Conservation (phyloP, 2,888 invertebrate species). For the Eurois occulta region DNA sequence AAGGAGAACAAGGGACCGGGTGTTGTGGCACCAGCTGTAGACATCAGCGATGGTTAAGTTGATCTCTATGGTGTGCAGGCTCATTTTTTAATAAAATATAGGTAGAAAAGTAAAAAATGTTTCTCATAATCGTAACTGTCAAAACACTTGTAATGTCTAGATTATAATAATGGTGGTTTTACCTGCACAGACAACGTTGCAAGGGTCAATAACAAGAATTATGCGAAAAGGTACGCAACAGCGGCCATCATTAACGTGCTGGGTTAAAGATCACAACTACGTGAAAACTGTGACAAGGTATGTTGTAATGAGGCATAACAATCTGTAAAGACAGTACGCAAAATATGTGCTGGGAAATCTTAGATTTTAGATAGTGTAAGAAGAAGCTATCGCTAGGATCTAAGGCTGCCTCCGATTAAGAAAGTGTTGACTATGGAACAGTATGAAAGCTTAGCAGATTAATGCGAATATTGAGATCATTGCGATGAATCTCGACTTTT, state of each 20-base stretch:
- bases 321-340: background rate
- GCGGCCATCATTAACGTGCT: slow-evolving; percentile 14
- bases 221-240: slow-evolving; percentile 6
- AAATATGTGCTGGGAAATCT: slow-evolving; percentile 4
- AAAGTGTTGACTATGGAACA: background rate
- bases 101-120: background rate
- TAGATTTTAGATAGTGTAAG: slow-evolving; percentile 6
- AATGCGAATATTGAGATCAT: background rate
- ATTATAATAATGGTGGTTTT: background rate
- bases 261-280: slow-evolving; percentile 53
- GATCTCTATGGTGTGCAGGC: background rate
- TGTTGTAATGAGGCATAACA: slow-evolving; percentile 22
- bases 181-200: background rate
- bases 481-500: background rate
- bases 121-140: background rate
- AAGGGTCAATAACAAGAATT: slow-evolving; percentile 33
- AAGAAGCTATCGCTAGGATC: slow-evolving; percentile 4
- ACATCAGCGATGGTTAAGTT: background rate
- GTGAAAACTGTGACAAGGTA: slow-evolving; percentile 46
- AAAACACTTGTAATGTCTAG: background rate
- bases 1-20: background rate
- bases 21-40: background rate
- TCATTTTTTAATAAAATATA: background rate
- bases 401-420: background rate
- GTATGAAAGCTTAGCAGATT: background rate